These are phyloP conservation scores for Eidolon helvum DNA, from an alignment of 2,113 vertebrate genomes.

Conservation along the genomic window DNA sequence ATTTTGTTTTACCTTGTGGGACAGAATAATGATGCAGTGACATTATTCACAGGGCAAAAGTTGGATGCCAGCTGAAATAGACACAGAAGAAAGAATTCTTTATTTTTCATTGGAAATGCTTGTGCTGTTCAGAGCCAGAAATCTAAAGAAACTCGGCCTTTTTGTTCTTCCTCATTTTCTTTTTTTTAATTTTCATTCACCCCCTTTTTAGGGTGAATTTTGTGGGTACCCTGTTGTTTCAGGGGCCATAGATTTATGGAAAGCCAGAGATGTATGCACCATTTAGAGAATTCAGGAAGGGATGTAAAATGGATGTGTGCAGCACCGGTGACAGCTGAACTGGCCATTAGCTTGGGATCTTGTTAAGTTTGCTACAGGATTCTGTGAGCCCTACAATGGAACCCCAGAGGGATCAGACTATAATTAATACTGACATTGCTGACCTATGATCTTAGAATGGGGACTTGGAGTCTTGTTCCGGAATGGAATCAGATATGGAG, in stretches of 20 bases:
- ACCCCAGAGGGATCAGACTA: background rate
- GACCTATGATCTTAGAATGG: background rate
- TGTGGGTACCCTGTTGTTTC: background rate
- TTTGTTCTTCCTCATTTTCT: background rate
- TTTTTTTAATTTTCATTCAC: background rate
- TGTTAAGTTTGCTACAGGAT: background rate
- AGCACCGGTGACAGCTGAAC: background rate
- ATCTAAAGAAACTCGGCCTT: slow-evolving; percentile 38
- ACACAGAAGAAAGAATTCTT: slow-evolving; percentile 64
- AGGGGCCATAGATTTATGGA: fast-evolving
- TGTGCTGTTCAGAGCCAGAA: background rate
- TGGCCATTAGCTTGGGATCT: background rate
- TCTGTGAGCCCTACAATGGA: background rate
- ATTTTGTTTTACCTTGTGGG: slow-evolving; percentile 65
- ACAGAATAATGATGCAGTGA: slow-evolving; percentile 59
- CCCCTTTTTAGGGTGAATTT: background rate
- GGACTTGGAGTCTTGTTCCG: background rate
- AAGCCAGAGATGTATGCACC: background rate
- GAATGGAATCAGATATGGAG: background rate
- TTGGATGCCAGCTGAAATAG: background rate
- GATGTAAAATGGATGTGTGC: background rate
- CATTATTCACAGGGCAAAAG: slow-evolving; percentile 5
- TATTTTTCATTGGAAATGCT: slow-evolving; percentile 44
- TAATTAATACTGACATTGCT: background rate
- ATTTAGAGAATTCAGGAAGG: background rate